Evolutionary conservation across 1,140 invertebrate species (phyloP), one percentile per base, ranked within the genome.

Genomic region (Lepidostoma basale): DNA sequence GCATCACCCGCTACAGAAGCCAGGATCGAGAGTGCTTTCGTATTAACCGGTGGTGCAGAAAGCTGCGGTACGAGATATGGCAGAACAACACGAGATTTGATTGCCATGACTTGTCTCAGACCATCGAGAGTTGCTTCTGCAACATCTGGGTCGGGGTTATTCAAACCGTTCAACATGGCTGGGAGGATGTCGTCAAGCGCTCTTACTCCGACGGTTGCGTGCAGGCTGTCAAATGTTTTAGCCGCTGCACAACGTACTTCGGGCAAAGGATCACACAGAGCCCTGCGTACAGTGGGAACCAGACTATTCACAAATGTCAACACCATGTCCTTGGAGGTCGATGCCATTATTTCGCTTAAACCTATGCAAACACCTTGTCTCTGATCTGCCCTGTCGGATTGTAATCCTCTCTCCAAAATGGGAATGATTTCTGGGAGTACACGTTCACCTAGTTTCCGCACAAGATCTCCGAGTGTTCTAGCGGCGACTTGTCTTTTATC

Each of bases 151-250:
- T 93, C 89, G 2, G 89, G 88, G 76, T 95, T 87, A 75, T 91
- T 90, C 75, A 98, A 79, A 73, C 94, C 89, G 18, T 90, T 88
- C 65, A 99, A 84, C 87, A 99, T 91, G 59, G 89, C 86, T 47
- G 96, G 95, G 56, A 99, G 80, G 80, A 99, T 98, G 76, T 99
- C 97, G 83, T 99, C 97, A n/a, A 99, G 83, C 26, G 97, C 97
- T 74, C 94, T 86, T 28, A 91, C 88, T 40, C 98, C 97, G 28
- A 99, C 95, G 30, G 95, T 98, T 30, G 90, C 89, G 85, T 99
- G 96, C 39, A 99, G 86, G 75, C 92, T 94, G 76, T 98, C 96
- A 81, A 99, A 99, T 0, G 97, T 98, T 76, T 94, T 92, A 5
- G 97, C 97, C 4, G 97, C 97, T 18, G 97, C 96, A 79, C 92